Conservation (phyloP, 2,888 invertebrate genomes). For the Leptopterna dolabrata region DNA sequence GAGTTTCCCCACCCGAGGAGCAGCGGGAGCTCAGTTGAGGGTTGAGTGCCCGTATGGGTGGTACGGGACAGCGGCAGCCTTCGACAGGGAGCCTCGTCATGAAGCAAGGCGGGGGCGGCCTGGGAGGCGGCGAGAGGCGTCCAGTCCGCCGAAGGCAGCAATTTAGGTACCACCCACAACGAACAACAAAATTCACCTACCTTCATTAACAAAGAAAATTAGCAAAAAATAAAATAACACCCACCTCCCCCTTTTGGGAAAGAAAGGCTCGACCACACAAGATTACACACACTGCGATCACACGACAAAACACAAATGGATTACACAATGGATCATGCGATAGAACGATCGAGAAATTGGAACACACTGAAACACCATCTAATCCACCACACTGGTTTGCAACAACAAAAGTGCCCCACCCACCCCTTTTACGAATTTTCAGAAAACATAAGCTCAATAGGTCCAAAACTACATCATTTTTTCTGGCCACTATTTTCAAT, state of each 20-base stretch:
- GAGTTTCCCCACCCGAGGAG: neutral
- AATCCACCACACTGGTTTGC: too few species aligned
- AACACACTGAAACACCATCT: too few species aligned
- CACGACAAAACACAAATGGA: too few species aligned
- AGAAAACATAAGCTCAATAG: too few species aligned
- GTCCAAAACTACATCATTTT: too few species aligned
- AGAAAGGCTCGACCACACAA: too few species aligned
- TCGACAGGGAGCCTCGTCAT: conserved; percentile 45
- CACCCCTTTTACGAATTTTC: too few species aligned
- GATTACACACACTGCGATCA: too few species aligned
- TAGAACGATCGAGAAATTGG: too few species aligned
- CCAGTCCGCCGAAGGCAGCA: conserved; percentile 45
- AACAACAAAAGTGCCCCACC: too few species aligned
- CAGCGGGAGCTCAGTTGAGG: conserved; percentile 28
- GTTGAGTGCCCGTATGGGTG: conserved; percentile 50
- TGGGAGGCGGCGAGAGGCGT: conserved; percentile 50
- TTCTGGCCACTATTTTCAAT: too few species aligned
- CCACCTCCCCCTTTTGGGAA: neutral
- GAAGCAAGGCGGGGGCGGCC: conserved; percentile 48
- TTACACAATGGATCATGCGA: too few species aligned
- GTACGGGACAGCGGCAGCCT: conserved; percentile 52
- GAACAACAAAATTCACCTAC: neutral
- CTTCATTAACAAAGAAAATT: neutral
- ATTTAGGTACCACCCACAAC: conserved; percentile 30
- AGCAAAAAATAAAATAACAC: neutral